Conservation (phyloP, 1,140 invertebrate species). For the Sinonovacula constricta region DNA sequence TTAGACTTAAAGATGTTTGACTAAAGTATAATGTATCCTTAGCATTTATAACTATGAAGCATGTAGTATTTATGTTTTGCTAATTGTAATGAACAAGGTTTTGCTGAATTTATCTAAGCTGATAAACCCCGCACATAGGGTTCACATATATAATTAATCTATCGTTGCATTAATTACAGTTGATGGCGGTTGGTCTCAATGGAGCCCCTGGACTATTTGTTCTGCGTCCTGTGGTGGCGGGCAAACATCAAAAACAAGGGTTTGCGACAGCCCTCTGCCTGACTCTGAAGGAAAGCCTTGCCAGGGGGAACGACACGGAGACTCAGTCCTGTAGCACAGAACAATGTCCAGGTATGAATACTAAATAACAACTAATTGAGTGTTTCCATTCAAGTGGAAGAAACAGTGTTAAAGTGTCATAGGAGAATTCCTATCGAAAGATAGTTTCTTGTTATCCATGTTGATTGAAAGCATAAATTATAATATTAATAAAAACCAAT, state of each 20-base stretch:
- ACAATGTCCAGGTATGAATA: constrained; percentile 56
- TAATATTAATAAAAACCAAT: too few species aligned
- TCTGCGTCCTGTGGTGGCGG: constrained; percentile 94
- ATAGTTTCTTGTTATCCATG: too few species aligned
- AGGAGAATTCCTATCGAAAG: too few species aligned
- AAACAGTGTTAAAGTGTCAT: too few species aligned
- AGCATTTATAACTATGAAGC: background rate
- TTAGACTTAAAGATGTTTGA: too few species aligned
- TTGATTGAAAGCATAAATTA: too few species aligned
- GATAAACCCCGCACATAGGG: background rate
- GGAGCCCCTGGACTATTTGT: constrained; percentile 90
- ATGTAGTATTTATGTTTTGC: background rate
- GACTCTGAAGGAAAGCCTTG: constrained; percentile 44
- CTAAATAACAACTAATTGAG: too few species aligned
- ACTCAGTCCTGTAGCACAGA: constrained; percentile 47
- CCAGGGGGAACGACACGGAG: constrained; percentile 38
- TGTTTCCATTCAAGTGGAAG: too few species aligned
- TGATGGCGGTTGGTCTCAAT: constrained; percentile 73
- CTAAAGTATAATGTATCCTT: background rate
- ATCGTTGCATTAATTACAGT: constrained; percentile 44
- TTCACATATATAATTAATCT: background rate
- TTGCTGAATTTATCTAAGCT: too few species aligned
- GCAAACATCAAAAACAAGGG: constrained; percentile 82
- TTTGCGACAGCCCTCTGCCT: constrained; percentile 53
- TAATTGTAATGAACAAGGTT: too few species aligned